Evolutionary conservation across 2,113 vertebrate genomes (phyloP).

Genomic region (Aplodontia rufa): DNA sequence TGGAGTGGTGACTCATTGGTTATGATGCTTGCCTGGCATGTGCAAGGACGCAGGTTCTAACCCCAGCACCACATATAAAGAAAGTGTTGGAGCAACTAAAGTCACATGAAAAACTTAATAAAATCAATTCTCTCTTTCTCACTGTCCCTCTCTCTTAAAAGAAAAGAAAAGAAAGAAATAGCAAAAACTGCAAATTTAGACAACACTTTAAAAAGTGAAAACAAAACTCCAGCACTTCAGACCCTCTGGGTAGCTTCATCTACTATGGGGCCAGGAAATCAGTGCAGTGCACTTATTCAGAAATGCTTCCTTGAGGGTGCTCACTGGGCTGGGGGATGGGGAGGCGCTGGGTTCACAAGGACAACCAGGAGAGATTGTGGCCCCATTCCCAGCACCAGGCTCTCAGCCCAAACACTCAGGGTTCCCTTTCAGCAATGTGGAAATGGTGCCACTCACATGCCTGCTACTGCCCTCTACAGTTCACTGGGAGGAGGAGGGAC

Average conservation of each 20-base stretch:
- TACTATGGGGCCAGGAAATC: not conserved
- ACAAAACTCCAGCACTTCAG: not conserved
- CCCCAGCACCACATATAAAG: too few relatives aligned
- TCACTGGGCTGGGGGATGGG: fast-evolving
- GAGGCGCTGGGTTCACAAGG: fast-evolving
- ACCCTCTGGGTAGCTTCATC: not conserved
- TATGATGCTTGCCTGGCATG: too few relatives aligned
- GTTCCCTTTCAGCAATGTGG: not conserved
- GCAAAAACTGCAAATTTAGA: not conserved
- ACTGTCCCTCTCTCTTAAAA: too few relatives aligned
- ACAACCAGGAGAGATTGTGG: not conserved
- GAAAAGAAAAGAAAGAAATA: too few relatives aligned
- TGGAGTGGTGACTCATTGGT: too few relatives aligned
- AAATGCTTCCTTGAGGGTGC: not conserved
- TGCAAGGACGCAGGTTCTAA: too few relatives aligned
- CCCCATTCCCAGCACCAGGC: not conserved
- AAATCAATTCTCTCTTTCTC: too few relatives aligned
- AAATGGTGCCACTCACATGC: not conserved
- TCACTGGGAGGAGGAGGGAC: not conserved
- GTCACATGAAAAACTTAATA: too few relatives aligned
- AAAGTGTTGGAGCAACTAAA: too few relatives aligned
- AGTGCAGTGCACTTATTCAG: too few relatives aligned
- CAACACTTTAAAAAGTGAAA: not conserved
- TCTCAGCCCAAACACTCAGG: too few relatives aligned
- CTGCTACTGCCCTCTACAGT: not conserved